Percentiles rank a stretch among this genome's conserved stretches.
Evolutionary conservation across 1,140 invertebrate species (phyloP).

Genomic region (Solenopsis fugax): DNA sequence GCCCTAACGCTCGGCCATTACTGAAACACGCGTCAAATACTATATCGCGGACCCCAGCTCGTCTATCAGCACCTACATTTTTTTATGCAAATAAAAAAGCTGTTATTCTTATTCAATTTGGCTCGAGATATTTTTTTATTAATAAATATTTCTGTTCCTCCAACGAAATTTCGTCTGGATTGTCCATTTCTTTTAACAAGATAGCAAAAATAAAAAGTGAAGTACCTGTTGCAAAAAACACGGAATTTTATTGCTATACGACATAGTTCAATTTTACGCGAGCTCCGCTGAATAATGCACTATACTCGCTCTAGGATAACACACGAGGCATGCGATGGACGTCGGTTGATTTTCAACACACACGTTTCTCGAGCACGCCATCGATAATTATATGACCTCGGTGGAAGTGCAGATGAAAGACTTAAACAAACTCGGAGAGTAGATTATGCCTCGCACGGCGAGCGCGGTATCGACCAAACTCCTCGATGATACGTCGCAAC

Average conservation of each 20-base stretch:
- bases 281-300: background rate
- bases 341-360: background rate
- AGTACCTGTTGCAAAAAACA: slow-evolving; percentile 33
- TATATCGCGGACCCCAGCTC: background rate
- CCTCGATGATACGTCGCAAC: slow-evolving; percentile 58
- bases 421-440: slow-evolving; percentile 43
- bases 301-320: background rate
- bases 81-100: background rate
- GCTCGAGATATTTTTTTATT: background rate
- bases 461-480: slow-evolving; percentile 75
- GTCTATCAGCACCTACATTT: background rate
- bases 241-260: background rate
- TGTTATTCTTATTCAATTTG: background rate
- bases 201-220: background rate
- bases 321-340: slow-evolving; percentile 5
- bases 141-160: background rate
- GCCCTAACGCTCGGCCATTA: slow-evolving; percentile 55
- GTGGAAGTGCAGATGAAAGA: slow-evolving; percentile 35
- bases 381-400: slow-evolving; percentile 21
- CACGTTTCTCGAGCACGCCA: slow-evolving; percentile 19
- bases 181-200: background rate
- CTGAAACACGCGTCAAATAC: slow-evolving; percentile 34
- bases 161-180: background rate
- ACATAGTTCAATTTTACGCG: slow-evolving; percentile 6
- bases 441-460: background rate